Evolutionary conservation across 2,888 invertebrate genomes (phyloP).

Genomic region (Sphaerophoria taeniata): DNA sequence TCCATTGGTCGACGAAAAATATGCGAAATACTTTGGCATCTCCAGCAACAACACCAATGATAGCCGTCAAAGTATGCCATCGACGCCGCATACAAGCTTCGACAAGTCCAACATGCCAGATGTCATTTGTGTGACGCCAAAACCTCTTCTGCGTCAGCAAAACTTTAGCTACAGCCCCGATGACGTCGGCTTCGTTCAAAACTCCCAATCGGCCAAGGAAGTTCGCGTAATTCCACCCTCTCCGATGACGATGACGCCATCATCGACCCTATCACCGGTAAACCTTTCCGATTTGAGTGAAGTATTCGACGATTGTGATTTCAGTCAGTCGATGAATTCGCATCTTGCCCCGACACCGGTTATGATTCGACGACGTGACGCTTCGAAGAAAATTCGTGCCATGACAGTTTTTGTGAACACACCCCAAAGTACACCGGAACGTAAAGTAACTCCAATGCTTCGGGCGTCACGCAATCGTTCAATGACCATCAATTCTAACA

Average conservation of each 20-base stretch:
- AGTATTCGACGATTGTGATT: slow-evolving; percentile 60
- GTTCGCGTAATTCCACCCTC: slow-evolving; percentile 51
- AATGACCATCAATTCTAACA: slow-evolving; percentile 73
- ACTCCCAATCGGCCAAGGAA: slow-evolving; percentile 61
- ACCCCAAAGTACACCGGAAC: slow-evolving; percentile 63
- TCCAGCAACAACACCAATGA: slow-evolving; percentile 29
- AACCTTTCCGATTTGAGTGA: slow-evolving; percentile 42
- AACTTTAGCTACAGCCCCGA: slow-evolving; percentile 51
- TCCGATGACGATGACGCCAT: slow-evolving; percentile 47
- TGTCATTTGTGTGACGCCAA: slow-evolving; percentile 68
- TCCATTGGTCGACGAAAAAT: slow-evolving; percentile 77
- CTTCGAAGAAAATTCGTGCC: slow-evolving; percentile 78
- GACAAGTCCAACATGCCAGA: slow-evolving; percentile 69
- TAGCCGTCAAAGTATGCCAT: slow-evolving; percentile 55
- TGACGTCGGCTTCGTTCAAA: slow-evolving; percentile 49
- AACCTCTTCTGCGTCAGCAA: slow-evolving; percentile 56
- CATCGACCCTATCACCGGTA: slow-evolving; percentile 22
- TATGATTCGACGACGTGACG: slow-evolving; percentile 77
- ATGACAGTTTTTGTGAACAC: slow-evolving; percentile 76
- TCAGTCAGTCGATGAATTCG: slow-evolving; percentile 49
- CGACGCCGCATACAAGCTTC: slow-evolving; percentile 54
- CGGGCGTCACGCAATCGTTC: slow-evolving; percentile 75
- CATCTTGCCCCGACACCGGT: slow-evolving; percentile 44
- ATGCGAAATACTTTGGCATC: slow-evolving; percentile 81
- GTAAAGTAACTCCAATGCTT: slow-evolving; percentile 43